Evolutionary conservation across 2,888 invertebrate genomes (phyloP).

Genomic region (Tanypteryx hageni): DNA sequence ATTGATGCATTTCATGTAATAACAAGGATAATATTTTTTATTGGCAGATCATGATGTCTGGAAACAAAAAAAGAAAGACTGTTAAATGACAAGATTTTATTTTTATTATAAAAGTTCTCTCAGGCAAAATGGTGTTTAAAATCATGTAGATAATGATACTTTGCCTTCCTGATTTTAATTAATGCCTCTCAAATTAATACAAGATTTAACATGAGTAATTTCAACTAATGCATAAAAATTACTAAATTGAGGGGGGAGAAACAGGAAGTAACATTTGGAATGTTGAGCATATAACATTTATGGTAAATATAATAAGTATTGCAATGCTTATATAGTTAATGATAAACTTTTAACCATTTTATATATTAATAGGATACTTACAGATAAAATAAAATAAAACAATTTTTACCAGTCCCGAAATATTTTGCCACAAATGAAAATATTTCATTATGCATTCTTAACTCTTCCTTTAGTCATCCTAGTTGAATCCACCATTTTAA

Average conservation of each 20-base stretch:
- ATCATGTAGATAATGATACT: constrained; percentile 28
- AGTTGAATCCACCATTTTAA: constrained; percentile 39
- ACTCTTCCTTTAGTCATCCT: constrained; percentile 20
- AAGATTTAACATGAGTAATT: constrained; percentile 35
- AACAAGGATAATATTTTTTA: neutral
- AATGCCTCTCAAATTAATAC: constrained; percentile 16
- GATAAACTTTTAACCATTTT: constrained; percentile 7
- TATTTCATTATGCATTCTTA: constrained; percentile 38
- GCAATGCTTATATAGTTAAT: constrained; percentile 15
- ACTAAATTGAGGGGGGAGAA: neutral
- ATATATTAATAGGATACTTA: constrained; percentile 24
- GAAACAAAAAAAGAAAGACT: neutral
- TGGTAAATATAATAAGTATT: constrained; percentile 37
- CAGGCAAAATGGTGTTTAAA: constrained; percentile 39
- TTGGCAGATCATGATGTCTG: neutral
- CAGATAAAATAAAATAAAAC: neutral
- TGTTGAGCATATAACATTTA: constrained; percentile 52
- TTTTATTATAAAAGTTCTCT: constrained; percentile 21
- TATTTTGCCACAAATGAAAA: constrained; percentile 49
- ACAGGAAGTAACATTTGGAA: constrained; percentile 50
- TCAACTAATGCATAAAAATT: constrained; percentile 41
- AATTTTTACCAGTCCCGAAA: neutral
- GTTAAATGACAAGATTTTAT: constrained; percentile 33
- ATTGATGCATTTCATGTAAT: neutral
- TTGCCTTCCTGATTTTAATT: constrained; percentile 47